Conservation (phyloP, 1,140 invertebrate species). For the Brachionus manjavacas region DNA sequence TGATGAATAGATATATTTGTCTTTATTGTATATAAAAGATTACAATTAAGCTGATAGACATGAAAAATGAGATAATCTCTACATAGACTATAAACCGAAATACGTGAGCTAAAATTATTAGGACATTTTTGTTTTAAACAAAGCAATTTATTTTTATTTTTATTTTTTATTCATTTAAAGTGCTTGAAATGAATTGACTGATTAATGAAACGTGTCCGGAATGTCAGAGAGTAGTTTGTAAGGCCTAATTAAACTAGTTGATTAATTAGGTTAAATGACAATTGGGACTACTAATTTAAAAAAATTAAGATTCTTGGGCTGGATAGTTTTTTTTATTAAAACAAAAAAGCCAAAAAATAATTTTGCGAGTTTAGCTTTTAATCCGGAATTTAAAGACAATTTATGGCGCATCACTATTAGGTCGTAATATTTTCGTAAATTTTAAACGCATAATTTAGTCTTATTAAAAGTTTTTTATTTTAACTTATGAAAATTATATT, state of each 20-base stretch:
- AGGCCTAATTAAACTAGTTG: not conserved
- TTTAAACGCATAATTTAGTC: not conserved
- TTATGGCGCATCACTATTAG: not conserved
- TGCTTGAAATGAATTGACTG: not conserved
- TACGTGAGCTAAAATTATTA: not conserved
- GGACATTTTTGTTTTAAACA: too few species aligned
- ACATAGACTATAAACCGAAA: not conserved
- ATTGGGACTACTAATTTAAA: not conserved
- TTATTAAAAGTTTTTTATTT: not conserved
- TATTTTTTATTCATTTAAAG: too few species aligned
- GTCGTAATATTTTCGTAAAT: not conserved
- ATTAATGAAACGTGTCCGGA: not conserved
- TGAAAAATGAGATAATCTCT: constrained; percentile 11
- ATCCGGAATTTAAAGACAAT: not conserved
- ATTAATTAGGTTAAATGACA: not conserved
- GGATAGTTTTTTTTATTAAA: not conserved
- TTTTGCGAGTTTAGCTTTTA: not conserved
- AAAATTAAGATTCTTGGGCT: not conserved
- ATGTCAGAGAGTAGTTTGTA: not conserved
- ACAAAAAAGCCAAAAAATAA: not conserved
- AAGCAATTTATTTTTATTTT: not conserved
- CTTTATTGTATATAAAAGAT: not conserved
- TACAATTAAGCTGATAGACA: not conserved
- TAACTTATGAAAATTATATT: not conserved
- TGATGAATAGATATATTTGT: not conserved